Base-by-base conservation (phyloP, 53 echinoderm and acorn worm genomes). In the Glandiceps talaboti region DNA sequence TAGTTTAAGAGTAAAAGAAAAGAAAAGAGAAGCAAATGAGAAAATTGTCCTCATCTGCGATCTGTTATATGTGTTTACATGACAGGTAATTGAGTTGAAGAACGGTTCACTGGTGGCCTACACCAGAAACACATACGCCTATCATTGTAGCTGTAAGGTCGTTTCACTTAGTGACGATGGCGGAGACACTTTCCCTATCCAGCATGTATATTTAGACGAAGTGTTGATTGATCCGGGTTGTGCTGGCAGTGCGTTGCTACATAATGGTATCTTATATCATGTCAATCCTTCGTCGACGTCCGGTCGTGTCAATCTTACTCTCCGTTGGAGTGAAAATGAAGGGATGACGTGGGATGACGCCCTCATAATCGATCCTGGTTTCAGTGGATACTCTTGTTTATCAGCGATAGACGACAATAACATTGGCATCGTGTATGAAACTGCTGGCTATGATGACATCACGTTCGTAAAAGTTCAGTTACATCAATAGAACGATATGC, bases 381-480 rank as follows among this genome's bases (percentile, higher is more conserved):
- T 73, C 26, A 94, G 94, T 77, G 91, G 82, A 28, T 94, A 94
- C 74, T 91, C 94, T 12, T 85, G 89, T 73, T 81, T 94, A 0
- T 45, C 64, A 20, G 64, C 30, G 1, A 89, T 94, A 27, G 89
- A 88, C 74, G 33, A 91, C 31, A 78, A 94, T 30, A 72, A 94
- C 75, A 83, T 94, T 72, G 94, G 94, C 29, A 73, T 94, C 0
- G 79, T 87, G 30, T 94, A 88, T 79, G 94, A 94, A 64, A 87
- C 78, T 27, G 81, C 85, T 28, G 86, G 82, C 30, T 80, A 78
- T 26, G 83, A 82, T 26, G 84, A 83, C 26, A 73, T 91, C 6
- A 80, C 83, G 28, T 91, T 91, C 86, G 86, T 91, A 1, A 91
- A 83, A 76, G 30, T 91, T 1, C 77, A 72, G 75, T 29, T 91